These are phyloP conservation scores for Agrilus mali DNA, from an alignment of 2,888 invertebrate species.

Conservation along the genomic window DNA sequence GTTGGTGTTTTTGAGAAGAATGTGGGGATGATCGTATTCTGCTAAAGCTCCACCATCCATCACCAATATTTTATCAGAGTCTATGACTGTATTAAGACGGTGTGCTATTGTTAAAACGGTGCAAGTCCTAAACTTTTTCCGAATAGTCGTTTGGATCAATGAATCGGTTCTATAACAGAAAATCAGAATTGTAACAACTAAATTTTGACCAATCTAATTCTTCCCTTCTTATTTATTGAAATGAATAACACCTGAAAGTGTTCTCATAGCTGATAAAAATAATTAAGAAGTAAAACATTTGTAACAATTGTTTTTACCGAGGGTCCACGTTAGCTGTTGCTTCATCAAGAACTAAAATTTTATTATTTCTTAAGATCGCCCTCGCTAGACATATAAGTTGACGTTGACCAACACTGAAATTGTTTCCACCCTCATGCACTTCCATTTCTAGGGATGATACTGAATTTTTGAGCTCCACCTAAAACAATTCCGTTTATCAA, in stretches of 20 bases:
- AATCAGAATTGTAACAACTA: not conserved
- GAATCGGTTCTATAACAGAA: constrained; percentile 50
- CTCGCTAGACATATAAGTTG: constrained; percentile 14
- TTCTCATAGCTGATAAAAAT: too few species aligned
- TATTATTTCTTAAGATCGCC: constrained; percentile 57
- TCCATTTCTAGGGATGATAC: constrained; percentile 47
- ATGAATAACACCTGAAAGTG: too few species aligned
- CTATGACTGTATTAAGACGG: constrained; percentile 74
- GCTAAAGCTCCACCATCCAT: constrained; percentile 41
- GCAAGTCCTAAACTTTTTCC: constrained; percentile 58
- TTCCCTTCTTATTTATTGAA: too few species aligned
- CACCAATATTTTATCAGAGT: constrained; percentile 61
- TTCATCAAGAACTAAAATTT: constrained; percentile 64
- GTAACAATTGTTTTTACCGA: constrained; percentile 6
- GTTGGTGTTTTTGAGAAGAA: constrained; percentile 20
- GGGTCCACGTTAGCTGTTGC: constrained; percentile 80
- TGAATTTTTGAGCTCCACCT: constrained; percentile 56
- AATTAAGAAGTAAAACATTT: not conserved
- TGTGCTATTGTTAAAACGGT: constrained; percentile 77
- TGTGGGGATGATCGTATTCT: constrained; percentile 40
- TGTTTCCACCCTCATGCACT: constrained; percentile 55
- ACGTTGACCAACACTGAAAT: constrained; percentile 46
- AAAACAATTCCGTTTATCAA: not conserved
- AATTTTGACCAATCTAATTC: not conserved
- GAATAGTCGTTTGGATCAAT: constrained; percentile 63